Conservation (phyloP, 2,113 vertebrate species). For the Lethenteron camtschaticum region DNA sequence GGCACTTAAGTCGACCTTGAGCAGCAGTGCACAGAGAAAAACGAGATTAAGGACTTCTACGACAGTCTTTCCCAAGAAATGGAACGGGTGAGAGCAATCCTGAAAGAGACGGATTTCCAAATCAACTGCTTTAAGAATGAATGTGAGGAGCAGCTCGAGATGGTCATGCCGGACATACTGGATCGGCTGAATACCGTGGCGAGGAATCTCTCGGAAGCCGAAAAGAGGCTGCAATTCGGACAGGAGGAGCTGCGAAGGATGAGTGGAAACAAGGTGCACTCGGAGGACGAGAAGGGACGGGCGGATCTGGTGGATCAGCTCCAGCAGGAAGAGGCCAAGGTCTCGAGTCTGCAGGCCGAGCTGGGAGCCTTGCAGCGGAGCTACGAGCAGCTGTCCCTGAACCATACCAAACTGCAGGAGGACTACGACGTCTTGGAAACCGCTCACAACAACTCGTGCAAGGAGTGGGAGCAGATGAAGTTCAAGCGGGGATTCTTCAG, state of each 20-base stretch:
- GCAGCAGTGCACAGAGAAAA: too few relatives aligned
- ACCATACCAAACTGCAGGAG: slow-evolving; percentile 20
- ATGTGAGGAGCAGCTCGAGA: too few relatives aligned
- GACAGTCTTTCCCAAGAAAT: too few relatives aligned
- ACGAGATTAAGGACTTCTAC: too few relatives aligned
- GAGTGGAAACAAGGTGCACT: slow-evolving; percentile 17
- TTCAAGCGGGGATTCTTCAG: too few relatives aligned
- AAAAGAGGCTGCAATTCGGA: slow-evolving; percentile 41
- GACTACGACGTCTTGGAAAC: slow-evolving; percentile 17
- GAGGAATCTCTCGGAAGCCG: slow-evolving; percentile 55
- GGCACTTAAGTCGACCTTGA: too few relatives aligned
- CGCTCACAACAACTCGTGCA: background rate
- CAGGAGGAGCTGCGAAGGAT: slow-evolving; percentile 42
- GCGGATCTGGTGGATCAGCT: slow-evolving; percentile 25
- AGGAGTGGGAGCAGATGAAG: too few relatives aligned
- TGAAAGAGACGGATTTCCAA: too few relatives aligned
- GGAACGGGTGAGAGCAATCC: too few relatives aligned
- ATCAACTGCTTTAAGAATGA: too few relatives aligned
- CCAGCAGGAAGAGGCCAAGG: slow-evolving; percentile 20
- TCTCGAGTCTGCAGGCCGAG: too few relatives aligned
- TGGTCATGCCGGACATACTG: too few relatives aligned
- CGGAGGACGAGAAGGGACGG: slow-evolving; percentile 17
- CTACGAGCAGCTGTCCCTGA: slow-evolving; percentile 9
- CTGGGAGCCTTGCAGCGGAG: slow-evolving; percentile 8
- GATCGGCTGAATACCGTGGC: slow-evolving; percentile 22